Evolutionary conservation across 2,113 vertebrate genomes (phyloP), one percentile per base, ranked within the genome.

Genomic region (Trematomus loennbergii): DNA sequence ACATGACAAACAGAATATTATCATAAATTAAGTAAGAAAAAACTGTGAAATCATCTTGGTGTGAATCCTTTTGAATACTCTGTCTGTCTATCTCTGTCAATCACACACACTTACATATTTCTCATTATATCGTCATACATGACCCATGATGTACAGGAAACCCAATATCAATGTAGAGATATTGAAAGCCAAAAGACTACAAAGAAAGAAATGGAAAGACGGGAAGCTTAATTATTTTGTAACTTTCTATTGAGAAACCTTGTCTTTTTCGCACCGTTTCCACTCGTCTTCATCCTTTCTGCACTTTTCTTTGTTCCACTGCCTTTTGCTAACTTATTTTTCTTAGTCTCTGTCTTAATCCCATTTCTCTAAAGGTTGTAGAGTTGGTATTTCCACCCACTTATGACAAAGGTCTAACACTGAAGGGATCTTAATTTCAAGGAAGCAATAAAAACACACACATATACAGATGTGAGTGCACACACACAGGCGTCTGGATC

Each of bases 321-420:
- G 1, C 46, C 45, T 64, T 40, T 46, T 45, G 58, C 62, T 72
- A 54, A n/a, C 16, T 36, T 20, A 40, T 22, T 7, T 40, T 12
- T 60, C 54, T 55, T 61, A 83, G 17, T 69, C 50, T 78, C 49
- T 69, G 15, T 65, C 43, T 88, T 83, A 81, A 82, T 83, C 79
- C 29, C 33, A 25, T 15, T 46, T 45, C 64, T 80, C 33, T 73
- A 58, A 55, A 52, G 71, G 72, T 81, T 75, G 49, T 75, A 72
- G 36, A 78, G 68, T 69, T 80, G 74, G 60, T 71, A 80, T 89
- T 86, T 81, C 61, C 77, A 78, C 46, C 55, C 6, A 75, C 36
- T 40, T 40, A 68, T 84, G 77, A 89, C 82, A 88, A 86, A 64
- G 61, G 72, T 52, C 81, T 74, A 76, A 84, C 79, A 75, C 68